Conservation (phyloP, 2,797 vertebrate genomes). For the Melanotaenia trifasciata region DNA sequence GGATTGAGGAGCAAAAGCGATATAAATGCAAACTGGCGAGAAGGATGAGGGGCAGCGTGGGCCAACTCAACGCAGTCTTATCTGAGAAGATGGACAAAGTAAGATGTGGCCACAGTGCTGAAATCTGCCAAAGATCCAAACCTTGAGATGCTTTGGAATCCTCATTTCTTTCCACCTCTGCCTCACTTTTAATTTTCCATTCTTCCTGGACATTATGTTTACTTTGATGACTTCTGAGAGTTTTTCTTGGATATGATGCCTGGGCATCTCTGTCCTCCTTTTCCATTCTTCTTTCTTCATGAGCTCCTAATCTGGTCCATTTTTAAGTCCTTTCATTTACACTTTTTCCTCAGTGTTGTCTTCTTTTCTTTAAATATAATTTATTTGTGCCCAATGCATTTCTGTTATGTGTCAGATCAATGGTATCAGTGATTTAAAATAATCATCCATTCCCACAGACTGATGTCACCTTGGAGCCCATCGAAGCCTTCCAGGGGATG, state of each 20-base stretch:
- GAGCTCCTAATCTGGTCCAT: neutral
- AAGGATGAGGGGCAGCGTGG: slow-evolving; percentile 74
- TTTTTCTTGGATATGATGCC: slow-evolving; percentile 10
- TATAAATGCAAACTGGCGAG: slow-evolving; percentile 77
- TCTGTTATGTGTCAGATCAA: neutral
- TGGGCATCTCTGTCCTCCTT: slow-evolving; percentile 2
- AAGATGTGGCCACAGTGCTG: slow-evolving; percentile 67
- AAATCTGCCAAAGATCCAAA: slow-evolving; percentile 17
- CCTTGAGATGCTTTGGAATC: slow-evolving; percentile 11
- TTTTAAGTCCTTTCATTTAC: neutral
- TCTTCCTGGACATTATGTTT: neutral
- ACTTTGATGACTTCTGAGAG: neutral
- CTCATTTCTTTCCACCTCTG: slow-evolving; percentile 20
- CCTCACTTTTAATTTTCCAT: slow-evolving; percentile 10
- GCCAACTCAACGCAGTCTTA: slow-evolving; percentile 53
- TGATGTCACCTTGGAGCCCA: slow-evolving; percentile 59
- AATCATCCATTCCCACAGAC: slow-evolving; percentile 67
- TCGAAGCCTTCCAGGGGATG: slow-evolving; percentile 72
- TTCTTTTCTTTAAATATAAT: neutral
- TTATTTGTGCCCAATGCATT: neutral
- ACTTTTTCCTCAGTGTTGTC: neutral
- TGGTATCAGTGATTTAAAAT: neutral
- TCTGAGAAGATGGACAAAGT: slow-evolving; percentile 81
- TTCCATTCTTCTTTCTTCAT: slow-evolving; percentile 13
- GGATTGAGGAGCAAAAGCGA: slow-evolving; percentile 87